Evolutionary conservation across 2,113 vertebrate genomes (phyloP).

Genomic region (Sminthopsis crassicaudata): DNA sequence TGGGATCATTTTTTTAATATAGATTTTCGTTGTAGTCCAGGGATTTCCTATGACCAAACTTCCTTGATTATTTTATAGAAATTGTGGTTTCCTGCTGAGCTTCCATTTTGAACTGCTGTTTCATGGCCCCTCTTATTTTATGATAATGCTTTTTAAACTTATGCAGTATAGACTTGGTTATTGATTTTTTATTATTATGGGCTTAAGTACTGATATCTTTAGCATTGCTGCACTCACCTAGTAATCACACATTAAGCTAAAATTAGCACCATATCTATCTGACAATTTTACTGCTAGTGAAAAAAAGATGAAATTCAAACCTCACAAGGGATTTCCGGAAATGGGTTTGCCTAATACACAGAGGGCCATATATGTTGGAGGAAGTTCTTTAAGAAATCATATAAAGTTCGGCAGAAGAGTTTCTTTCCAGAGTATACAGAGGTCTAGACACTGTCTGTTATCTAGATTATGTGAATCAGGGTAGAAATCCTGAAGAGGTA

Average conservation of each 20-base stretch:
- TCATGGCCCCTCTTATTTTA: not conserved
- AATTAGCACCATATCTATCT: not conserved
- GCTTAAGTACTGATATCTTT: not conserved
- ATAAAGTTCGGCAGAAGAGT: not conserved
- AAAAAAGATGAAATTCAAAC: not conserved
- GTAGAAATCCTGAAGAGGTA: not conserved
- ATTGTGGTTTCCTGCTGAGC: not conserved
- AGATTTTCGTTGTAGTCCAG: not conserved
- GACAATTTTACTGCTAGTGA: not conserved
- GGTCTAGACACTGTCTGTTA: not conserved
- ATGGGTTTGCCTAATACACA: not conserved
- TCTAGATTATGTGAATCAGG: not conserved
- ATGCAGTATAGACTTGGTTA: not conserved
- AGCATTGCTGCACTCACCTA: not conserved
- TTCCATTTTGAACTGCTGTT: not conserved
- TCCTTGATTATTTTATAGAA: not conserved
- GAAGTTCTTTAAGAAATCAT: not conserved
- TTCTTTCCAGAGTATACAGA: not conserved
- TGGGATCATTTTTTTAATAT: not conserved
- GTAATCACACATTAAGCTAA: not conserved
- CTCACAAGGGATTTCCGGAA: not conserved
- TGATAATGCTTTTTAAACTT: not conserved
- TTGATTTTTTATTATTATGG: not conserved
- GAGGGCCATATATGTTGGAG: not conserved
- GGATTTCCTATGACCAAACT: not conserved